A percentile compares a stretch with the other conserved stretches of the same genome.
Conservation (phyloP, 2,113 vertebrate species). For the Smithornis capensis region DNA sequence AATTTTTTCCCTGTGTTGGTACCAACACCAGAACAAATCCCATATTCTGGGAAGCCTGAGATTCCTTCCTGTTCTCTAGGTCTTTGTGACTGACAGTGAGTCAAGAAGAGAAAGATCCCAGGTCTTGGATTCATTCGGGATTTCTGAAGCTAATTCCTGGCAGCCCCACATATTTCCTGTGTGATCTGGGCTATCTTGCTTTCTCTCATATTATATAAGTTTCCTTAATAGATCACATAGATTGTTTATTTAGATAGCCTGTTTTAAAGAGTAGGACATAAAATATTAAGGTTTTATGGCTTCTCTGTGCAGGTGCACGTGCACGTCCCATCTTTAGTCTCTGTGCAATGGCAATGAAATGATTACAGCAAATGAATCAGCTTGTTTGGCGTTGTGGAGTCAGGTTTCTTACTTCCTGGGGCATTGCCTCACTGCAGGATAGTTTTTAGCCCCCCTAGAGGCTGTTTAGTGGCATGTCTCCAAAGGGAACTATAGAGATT, state of each 20-base stretch:
- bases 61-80: neutral
- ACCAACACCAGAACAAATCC: neutral
- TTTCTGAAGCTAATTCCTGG: neutral
- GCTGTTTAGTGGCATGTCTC: neutral
- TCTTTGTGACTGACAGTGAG: neutral
- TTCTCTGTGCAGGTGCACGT: neutral
- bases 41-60: neutral
- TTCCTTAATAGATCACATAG: neutral
- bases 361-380: neutral
- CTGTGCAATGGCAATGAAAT: neutral
- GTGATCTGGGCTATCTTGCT: neutral
- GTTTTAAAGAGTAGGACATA: neutral
- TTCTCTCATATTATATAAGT: neutral
- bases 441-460: neutral
- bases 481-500: neutral
- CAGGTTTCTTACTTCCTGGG: neutral
- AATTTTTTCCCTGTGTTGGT: neutral
- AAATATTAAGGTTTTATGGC: neutral
- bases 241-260: neutral
- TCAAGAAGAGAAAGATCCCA: neutral
- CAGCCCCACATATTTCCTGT: neutral
- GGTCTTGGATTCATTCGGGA: neutral
- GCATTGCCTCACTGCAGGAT: neutral
- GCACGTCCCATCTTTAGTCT: neutral
- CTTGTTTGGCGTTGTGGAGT: neutral